Base-by-base conservation (phyloP, 2,888 invertebrate species). In the Acronicta aceris region DNA sequence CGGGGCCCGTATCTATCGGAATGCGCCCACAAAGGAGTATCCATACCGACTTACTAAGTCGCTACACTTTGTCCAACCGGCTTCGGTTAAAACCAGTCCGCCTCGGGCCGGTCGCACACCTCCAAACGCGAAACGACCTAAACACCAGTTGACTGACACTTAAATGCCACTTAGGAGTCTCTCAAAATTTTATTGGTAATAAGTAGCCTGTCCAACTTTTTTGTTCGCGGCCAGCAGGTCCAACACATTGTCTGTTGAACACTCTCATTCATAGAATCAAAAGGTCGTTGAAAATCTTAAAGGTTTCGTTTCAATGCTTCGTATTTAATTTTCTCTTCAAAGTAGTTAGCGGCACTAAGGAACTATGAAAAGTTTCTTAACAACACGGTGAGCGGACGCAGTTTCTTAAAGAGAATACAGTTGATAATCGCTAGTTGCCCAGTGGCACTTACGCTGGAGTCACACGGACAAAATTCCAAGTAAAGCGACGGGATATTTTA, bases 121-220 rank as follows among this genome's bases (percentile, higher is more conserved):
- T 70, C 41, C 81, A 70, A 59, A 77, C 57, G 68, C 81, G 79
- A 85, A 93, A 93, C 82, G 84, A 57, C 90, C 53, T 86, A 94
- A 88, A 78, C 71, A 76, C 91, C 91, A 88, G 92, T 94, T 93
- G 93, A 94, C 92, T 93, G 94, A 93, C 94, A 93, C 92, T 83
- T 91, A 89, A 92, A 92, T 92, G 89, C 93, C 92, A 92, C 89
- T 93, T 90, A 93, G 76, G 86, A 85, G 89, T 91, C 89, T 87
- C 87, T 90, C 88, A 83, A 94, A 92, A 84, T 89, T 90, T 92
- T 93, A 93, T 93, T 89, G 84, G 84, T 91, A 85, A 83, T 89
- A 92, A 92, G 91, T 90, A 92, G 89, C 88, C 77, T 86, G 88
- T 85, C 84, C 82, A 83, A 83, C 82, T 82, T 89, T 74, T 90